Conservation (phyloP, 2,797 vertebrate species). For the Orestias chungarensis region DNA sequence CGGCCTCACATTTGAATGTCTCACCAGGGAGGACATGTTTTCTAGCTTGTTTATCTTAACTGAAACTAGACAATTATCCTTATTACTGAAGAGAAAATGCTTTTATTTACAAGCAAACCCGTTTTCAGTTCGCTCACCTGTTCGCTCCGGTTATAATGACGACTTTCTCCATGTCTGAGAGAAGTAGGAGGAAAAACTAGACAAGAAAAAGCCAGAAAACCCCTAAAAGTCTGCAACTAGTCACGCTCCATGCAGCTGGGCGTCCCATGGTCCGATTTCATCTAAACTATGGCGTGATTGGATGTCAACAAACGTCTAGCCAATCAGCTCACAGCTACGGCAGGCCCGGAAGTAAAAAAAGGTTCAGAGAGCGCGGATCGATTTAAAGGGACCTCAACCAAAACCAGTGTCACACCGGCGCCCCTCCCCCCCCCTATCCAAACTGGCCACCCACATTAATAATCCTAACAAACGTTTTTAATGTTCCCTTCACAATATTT, state of each 20-base stretch:
- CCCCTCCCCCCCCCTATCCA: too few relatives aligned
- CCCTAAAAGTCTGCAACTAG: accelerated
- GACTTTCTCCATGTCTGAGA: constrained; percentile 74
- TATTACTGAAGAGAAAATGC: too few relatives aligned
- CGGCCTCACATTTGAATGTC: background rate
- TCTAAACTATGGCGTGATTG: constrained; percentile 64
- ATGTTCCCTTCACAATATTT: too few relatives aligned
- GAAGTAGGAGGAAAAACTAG: background rate
- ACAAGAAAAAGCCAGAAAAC: background rate
- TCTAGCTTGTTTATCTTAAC: too few relatives aligned
- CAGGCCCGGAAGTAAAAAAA: constrained; percentile 22
- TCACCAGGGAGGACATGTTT: background rate
- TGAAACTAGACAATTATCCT: too few relatives aligned
- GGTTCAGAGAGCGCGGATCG: background rate
- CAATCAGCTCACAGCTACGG: constrained; percentile 66
- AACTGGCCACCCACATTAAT: too few relatives aligned
- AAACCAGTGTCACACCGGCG: background rate
- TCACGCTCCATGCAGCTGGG: background rate
- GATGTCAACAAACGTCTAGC: constrained; percentile 54
- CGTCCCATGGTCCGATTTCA: constrained; percentile 51
- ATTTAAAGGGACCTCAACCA: background rate
- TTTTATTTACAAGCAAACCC: too few relatives aligned
- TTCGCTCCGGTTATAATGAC: constrained; percentile 90
- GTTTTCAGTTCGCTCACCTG: constrained; percentile 76
- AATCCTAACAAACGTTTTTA: too few relatives aligned